These are phyloP conservation scores for Drepana falcataria DNA, from an alignment of 2,888 invertebrate genomes.

Conservation along the genomic window DNA sequence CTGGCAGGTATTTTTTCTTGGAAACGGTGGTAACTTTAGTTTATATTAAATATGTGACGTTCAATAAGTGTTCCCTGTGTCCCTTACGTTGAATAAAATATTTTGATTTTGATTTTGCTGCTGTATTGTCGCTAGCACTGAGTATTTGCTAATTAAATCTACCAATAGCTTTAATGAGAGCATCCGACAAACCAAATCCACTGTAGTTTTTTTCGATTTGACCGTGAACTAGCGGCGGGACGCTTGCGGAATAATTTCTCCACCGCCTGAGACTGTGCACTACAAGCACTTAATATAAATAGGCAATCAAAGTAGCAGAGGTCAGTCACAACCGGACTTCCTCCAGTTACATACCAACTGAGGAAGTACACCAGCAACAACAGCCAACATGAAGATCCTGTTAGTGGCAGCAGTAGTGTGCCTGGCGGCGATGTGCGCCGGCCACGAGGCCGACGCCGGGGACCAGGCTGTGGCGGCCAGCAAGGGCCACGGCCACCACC, in stretches of 20 bases:
- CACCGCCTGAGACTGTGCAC: conserved; percentile 42
- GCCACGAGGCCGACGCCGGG: conserved; percentile 33
- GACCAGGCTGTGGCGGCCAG: conserved; percentile 74
- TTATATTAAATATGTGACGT: too few species aligned
- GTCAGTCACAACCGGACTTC: conserved; percentile 67
- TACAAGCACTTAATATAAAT: conserved; percentile 62
- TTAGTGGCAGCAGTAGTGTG: conserved; percentile 55
- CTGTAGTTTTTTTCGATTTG: conserved; percentile 37
- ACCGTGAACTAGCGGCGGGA: conserved; percentile 63
- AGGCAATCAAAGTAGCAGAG: conserved; percentile 51
- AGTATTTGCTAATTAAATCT: neutral
- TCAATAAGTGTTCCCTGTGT: too few species aligned
- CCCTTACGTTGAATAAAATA: neutral
- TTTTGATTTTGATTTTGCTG: neutral
- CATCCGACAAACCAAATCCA: conserved; percentile 6
- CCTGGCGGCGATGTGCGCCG: conserved; percentile 55
- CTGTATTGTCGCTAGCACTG: neutral
- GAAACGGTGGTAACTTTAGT: too few species aligned
- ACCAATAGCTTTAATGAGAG: neutral
- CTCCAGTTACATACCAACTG: conserved; percentile 36
- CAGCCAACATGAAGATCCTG: conserved; percentile 51
- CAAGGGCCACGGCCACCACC: conserved; percentile 65
- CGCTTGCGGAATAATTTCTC: conserved; percentile 72
- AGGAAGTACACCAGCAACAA: conserved; percentile 19
- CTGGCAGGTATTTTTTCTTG: too few species aligned